These are phyloP conservation scores for Acromyrmex echinatior DNA, from an alignment of 1,140 invertebrate genomes.

Conservation along the genomic window DNA sequence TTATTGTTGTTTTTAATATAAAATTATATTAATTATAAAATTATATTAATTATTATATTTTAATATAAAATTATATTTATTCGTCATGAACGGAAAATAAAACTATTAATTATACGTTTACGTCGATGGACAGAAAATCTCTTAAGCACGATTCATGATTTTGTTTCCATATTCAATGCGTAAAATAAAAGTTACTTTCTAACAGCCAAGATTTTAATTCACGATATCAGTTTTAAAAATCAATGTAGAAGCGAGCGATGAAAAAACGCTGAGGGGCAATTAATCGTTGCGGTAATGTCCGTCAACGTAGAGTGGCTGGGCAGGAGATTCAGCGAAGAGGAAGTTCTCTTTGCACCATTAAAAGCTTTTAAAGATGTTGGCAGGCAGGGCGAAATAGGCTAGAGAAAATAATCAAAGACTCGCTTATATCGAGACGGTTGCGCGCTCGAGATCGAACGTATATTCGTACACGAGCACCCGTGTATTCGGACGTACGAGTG, in stretches of 20 bases:
- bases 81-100: neutral
- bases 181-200: neutral
- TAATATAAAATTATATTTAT: neutral
- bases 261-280: slow-evolving; percentile 23
- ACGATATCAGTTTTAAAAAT: slow-evolving; percentile 1
- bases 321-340: slow-evolving; percentile 12
- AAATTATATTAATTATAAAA: neutral
- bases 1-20: neutral
- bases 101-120: neutral
- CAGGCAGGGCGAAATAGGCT: slow-evolving; percentile 51
- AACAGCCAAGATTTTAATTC: slow-evolving; percentile 21
- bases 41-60: neutral
- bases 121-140: neutral
- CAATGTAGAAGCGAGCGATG: slow-evolving; percentile 9
- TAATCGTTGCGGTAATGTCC: slow-evolving; percentile 36
- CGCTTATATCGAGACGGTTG: slow-evolving; percentile 59
- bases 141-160: neutral
- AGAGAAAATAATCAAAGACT: slow-evolving; percentile 55
- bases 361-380: slow-evolving; percentile 52
- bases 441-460: neutral
- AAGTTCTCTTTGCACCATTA: slow-evolving; percentile 61
- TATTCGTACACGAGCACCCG: neutral
- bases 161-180: neutral
- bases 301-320: slow-evolving; percentile 8
- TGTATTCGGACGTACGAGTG: neutral